Conservation (phyloP, 2,797 vertebrate species). For the Pagetopsis macropterus region DNA sequence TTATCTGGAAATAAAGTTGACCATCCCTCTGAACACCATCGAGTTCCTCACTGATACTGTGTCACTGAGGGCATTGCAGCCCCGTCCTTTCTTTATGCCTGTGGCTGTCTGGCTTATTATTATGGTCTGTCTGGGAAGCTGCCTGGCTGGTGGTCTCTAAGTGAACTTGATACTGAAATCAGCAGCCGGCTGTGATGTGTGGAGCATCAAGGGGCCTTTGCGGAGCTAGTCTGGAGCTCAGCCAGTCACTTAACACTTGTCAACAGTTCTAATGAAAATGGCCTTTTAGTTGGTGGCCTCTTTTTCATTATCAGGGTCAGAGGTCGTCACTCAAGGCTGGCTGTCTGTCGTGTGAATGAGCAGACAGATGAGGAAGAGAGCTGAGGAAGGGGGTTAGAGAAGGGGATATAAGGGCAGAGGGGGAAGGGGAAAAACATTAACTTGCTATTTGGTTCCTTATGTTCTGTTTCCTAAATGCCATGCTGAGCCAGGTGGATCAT, state of each 20-base stretch:
- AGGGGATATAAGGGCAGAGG: conserved; percentile 31
- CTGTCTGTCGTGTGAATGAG: conserved; percentile 56
- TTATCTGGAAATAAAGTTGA: conserved; percentile 13
- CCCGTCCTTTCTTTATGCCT: conserved; percentile 42
- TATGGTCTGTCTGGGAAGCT: conserved; percentile 72
- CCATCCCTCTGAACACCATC: neutral
- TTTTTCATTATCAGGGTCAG: conserved; percentile 83
- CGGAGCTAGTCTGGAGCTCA: conserved; percentile 63
- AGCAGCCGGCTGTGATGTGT: conserved; percentile 60
- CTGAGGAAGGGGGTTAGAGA: conserved; percentile 37
- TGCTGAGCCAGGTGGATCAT: conserved; percentile 23
- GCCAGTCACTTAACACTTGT: conserved; percentile 81
- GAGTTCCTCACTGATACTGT: conserved; percentile 23
- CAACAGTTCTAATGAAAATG: conserved; percentile 84
- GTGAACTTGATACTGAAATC: conserved; percentile 82
- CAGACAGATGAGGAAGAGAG: conserved; percentile 59
- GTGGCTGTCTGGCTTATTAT: conserved; percentile 69
- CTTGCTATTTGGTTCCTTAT: conserved; percentile 32
- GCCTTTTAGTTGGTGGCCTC: conserved; percentile 73
- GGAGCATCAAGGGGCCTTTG: conserved; percentile 52
- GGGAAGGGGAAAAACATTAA: conserved; percentile 59
- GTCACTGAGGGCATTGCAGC: conserved; percentile 58
- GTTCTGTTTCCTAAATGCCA: conserved; percentile 45
- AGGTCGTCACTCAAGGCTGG: conserved; percentile 67
- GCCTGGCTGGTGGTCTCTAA: conserved; percentile 71